A percentile compares a stretch with the other conserved stretches of the same genome.
Evolutionary conservation across 1,140 invertebrate genomes (phyloP).

Genomic region (Metaphire vulgaris): DNA sequence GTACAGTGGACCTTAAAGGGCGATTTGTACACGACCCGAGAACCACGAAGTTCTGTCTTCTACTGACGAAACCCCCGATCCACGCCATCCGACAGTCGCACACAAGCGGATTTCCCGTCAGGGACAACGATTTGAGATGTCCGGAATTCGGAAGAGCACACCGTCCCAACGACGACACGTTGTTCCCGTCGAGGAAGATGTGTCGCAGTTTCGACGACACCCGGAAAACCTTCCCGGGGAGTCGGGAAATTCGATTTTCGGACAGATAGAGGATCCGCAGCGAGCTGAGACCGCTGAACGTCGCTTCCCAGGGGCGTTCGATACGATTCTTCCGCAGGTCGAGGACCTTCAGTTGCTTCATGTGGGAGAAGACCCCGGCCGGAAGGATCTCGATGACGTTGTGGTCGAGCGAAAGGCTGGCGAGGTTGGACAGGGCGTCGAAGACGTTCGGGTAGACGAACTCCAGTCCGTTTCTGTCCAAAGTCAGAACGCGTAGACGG

Average conservation of each 20-base stretch:
- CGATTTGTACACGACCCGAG: too few species aligned
- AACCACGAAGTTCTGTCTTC: too few species aligned
- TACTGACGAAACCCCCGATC: too few species aligned
- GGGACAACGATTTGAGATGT: conserved; percentile 15
- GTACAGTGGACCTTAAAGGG: too few species aligned
- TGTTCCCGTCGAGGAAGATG: conserved; percentile 20
- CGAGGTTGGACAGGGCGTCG: conserved; percentile 61
- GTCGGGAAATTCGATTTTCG: conserved; percentile 1
- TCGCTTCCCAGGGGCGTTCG: conserved; percentile 8
- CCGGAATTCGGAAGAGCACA: conserved; percentile 3
- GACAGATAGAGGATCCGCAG: conserved; percentile 19
- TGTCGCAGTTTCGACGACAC: neutral
- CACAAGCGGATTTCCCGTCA: conserved; percentile 21
- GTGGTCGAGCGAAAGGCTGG: conserved; percentile 60
- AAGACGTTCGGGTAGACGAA: conserved; percentile 66
- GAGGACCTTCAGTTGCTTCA: conserved; percentile 61
- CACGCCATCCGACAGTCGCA: conserved; percentile 22
- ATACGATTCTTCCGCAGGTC: conserved; percentile 66
- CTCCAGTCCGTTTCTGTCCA: conserved; percentile 65
- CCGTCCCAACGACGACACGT: neutral
- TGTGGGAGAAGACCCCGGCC: conserved; percentile 64
- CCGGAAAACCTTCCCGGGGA: neutral
- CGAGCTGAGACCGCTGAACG: conserved; percentile 4
- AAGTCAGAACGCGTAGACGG: conserved; percentile 61
- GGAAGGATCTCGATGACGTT: conserved; percentile 67